Conservation (phyloP, 2,888 invertebrate genomes). For the Pandemis cinnamomeana region DNA sequence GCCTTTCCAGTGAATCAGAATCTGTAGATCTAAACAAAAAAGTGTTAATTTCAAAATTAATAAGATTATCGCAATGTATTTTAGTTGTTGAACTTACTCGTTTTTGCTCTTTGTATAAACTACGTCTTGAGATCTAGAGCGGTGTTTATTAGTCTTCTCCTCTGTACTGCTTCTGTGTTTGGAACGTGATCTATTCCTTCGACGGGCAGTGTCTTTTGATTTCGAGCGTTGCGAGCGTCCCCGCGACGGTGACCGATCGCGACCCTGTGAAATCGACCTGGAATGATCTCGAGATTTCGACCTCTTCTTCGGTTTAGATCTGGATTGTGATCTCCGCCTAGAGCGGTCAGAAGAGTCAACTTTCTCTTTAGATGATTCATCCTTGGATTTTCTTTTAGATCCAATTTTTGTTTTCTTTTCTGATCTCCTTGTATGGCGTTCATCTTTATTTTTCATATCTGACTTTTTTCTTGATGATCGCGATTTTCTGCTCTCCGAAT, state of each 20-base stretch:
- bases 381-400: constrained; percentile 62
- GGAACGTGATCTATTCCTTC: constrained; percentile 52
- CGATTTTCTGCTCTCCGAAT: constrained; percentile 66
- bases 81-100: constrained; percentile 63
- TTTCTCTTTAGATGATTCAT: constrained; percentile 61
- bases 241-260: constrained; percentile 56
- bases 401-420: constrained; percentile 61
- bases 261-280: constrained; percentile 61
- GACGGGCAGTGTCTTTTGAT: constrained; percentile 51
- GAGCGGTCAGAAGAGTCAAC: constrained; percentile 61
- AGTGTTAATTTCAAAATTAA: constrained; percentile 4
- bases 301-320: constrained; percentile 59
- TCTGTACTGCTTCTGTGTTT: constrained; percentile 60
- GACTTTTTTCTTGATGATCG: constrained; percentile 67
- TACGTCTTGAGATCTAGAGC: constrained; percentile 75
- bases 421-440: constrained; percentile 63
- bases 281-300: constrained; percentile 62
- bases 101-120: constrained; percentile 67
- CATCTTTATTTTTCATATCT: constrained; percentile 63
- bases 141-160: constrained; percentile 62
- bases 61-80: too few species aligned
- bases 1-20: constrained; percentile 77
- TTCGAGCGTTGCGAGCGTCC: constrained; percentile 55
- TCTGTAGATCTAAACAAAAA: constrained; percentile 69
- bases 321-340: constrained; percentile 64